Conservation (phyloP, 2,797 vertebrate species). For the Chanos chanos region DNA sequence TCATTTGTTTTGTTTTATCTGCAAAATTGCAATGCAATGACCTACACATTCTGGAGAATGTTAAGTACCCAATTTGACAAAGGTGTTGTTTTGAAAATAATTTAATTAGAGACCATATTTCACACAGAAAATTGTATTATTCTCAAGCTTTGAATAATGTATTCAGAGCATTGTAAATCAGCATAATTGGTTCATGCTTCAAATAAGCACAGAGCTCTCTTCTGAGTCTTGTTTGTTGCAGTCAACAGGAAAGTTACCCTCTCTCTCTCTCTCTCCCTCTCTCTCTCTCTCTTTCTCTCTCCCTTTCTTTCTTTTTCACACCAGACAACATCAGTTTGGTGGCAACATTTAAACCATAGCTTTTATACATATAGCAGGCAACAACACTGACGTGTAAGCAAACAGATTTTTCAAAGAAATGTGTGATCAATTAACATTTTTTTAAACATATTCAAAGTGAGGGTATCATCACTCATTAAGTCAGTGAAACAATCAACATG, state of each 20-base stretch:
- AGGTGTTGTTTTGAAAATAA: too few relatives aligned
- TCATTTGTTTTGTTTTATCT: neutral
- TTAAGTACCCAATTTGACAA: too few relatives aligned
- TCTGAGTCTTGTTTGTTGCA: constrained; percentile 15
- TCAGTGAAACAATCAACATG: constrained; percentile 3
- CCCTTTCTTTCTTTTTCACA: too few relatives aligned
- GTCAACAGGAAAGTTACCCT: neutral
- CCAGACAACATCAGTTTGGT: too few relatives aligned
- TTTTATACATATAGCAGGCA: too few relatives aligned
- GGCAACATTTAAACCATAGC: too few relatives aligned
- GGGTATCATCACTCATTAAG: constrained; percentile 27
- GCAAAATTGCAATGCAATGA: too few relatives aligned
- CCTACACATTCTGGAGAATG: too few relatives aligned
- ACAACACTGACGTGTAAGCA: too few relatives aligned
- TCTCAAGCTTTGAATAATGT: constrained; percentile 32
- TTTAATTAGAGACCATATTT: constrained; percentile 26
- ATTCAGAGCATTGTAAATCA: constrained; percentile 34
- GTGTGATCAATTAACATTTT: neutral
- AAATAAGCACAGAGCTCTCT: constrained; percentile 21
- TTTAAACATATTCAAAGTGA: neutral
- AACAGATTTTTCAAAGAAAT: neutral
- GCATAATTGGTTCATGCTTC: constrained; percentile 31
- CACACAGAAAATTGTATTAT: constrained; percentile 12
- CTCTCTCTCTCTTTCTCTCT: too few relatives aligned
- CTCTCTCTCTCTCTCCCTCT: too few relatives aligned